Percentiles rank a stretch among this genome's conserved stretches.
These are phyloP conservation scores for Drosophila bifasciata DNA, from an alignment of 1,140 invertebrate genomes.

Conservation along the genomic window DNA sequence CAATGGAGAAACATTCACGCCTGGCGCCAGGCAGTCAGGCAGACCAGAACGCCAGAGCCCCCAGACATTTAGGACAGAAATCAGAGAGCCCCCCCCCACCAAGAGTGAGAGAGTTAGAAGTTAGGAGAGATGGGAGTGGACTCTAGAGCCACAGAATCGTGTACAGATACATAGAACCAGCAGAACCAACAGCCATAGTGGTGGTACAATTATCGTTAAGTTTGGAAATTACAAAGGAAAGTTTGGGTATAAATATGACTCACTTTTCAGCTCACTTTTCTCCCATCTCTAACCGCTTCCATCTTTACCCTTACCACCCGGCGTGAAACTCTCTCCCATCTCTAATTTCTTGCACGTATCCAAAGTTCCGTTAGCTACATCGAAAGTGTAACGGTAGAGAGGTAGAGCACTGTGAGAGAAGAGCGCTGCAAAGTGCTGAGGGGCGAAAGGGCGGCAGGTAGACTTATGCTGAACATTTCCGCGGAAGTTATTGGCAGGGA, in stretches of 20 bases:
- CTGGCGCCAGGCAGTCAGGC: constrained; percentile 63
- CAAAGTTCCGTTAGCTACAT: constrained; percentile 19
- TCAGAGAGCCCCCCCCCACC: neutral
- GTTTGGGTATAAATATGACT: no score
- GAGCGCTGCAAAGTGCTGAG: no score
- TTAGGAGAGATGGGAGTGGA: no score
- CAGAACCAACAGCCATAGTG: no score
- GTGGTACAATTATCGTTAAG: no score
- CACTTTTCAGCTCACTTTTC: no score
- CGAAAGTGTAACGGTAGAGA: constrained; percentile 27
- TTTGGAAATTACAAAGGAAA: no score
- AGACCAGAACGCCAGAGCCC: constrained; percentile 15
- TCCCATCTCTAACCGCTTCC: no score
- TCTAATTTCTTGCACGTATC: neutral
- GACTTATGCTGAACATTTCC: constrained; percentile 31
- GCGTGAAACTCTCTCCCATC: neutral
- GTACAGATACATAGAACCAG: no score
- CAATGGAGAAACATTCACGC: constrained; percentile 70
- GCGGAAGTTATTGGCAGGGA: constrained; percentile 20
- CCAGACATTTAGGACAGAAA: neutral
- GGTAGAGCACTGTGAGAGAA: constrained; percentile 2
- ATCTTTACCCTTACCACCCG: no score
- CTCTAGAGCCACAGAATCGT: no score
- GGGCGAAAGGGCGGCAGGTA: neutral
- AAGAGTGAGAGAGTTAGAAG: no score